Conservation (phyloP, 2,113 vertebrate genomes). For the Vidua chalybeata region DNA sequence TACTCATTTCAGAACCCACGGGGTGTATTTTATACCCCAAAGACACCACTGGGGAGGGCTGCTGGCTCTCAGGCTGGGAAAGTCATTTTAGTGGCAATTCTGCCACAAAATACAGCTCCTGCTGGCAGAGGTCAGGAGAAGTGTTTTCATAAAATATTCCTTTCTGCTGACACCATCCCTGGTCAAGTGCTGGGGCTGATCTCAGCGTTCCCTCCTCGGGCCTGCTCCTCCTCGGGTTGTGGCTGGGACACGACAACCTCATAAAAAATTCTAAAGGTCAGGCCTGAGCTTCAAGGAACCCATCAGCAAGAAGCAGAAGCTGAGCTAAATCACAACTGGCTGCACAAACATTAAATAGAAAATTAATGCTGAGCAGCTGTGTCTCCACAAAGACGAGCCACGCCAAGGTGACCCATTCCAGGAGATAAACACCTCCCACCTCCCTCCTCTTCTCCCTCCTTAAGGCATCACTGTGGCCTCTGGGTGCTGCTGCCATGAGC, state of each 20-base stretch:
- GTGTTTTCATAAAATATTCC: background rate
- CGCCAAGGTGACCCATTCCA: background rate
- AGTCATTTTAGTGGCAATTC: background rate
- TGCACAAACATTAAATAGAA: background rate
- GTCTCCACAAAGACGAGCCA: background rate
- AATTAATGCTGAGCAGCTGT: background rate
- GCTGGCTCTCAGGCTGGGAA: background rate
- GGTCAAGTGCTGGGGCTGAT: background rate
- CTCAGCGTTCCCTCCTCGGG: background rate
- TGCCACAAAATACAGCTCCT: background rate
- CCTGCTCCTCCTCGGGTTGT: background rate
- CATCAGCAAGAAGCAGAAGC: background rate
- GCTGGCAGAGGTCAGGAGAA: background rate
- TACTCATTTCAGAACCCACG: background rate
- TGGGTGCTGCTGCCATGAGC: background rate
- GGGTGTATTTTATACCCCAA: background rate
- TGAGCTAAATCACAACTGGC: background rate
- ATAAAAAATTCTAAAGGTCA: slow-evolving; percentile 40
- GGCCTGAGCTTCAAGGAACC: background rate
- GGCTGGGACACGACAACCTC: background rate
- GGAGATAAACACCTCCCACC: background rate
- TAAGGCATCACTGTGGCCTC: accelerated
- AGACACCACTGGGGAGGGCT: background rate
- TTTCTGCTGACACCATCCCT: background rate
- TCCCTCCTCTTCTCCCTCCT: background rate